These are phyloP conservation scores for Etia nguti DNA, from an alignment of 2,113 vertebrate species.

Conservation along the genomic window DNA sequence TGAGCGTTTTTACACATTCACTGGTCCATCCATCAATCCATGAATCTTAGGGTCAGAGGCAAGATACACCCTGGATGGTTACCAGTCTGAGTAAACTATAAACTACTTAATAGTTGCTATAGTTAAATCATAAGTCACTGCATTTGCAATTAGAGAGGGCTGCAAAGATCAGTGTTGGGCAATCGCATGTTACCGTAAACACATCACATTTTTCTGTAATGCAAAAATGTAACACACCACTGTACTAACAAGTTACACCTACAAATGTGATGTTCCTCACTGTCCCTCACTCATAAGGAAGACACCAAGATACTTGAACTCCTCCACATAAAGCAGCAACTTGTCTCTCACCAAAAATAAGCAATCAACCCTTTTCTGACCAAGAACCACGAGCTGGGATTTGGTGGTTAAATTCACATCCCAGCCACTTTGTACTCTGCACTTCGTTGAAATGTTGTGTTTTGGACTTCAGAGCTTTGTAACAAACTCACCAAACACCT, in stretches of 20 bases:
- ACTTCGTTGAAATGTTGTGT: background rate
- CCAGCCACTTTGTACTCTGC: background rate
- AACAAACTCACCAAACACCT: background rate
- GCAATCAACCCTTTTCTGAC: background rate
- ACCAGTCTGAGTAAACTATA: background rate
- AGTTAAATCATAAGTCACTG: background rate
- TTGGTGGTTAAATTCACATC: background rate
- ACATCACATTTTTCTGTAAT: background rate
- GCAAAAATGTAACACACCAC: background rate
- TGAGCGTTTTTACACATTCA: background rate
- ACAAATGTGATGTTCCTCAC: background rate
- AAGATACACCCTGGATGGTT: background rate
- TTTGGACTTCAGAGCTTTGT: background rate
- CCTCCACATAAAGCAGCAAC: background rate
- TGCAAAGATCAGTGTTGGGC: background rate
- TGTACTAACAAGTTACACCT: background rate
- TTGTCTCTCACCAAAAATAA: background rate
- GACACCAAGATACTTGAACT: background rate
- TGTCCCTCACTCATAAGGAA: background rate
- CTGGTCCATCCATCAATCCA: background rate
- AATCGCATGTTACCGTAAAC: accelerated
- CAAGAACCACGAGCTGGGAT: background rate
- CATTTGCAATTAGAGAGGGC: background rate
- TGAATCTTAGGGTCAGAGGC: background rate
- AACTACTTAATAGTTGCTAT: background rate